These are phyloP conservation scores for Alviniconcha marisindica DNA, from an alignment of 1,140 invertebrate species.

Conservation along the genomic window DNA sequence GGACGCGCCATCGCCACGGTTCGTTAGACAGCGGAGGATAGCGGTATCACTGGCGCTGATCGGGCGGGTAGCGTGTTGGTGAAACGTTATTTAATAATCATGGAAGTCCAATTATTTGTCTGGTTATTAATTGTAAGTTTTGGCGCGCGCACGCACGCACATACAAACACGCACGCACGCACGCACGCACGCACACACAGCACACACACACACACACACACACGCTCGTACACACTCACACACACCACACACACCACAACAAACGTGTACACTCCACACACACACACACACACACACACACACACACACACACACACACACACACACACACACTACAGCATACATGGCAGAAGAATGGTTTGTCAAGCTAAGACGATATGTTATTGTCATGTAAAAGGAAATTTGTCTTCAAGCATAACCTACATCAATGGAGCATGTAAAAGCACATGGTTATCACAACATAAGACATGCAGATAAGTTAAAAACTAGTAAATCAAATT, in stretches of 20 bases:
- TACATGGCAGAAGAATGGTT: too few species aligned
- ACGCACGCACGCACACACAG: not conserved
- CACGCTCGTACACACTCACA: not conserved
- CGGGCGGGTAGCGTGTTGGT: not conserved
- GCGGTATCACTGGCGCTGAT: not conserved
- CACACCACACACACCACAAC: not conserved
- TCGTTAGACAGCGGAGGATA: too few species aligned
- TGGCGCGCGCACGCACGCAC: not conserved
- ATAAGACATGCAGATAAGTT: too few species aligned
- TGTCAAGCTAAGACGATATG: not conserved
- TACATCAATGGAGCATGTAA: not conserved
- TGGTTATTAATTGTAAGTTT: not conserved
- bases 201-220: not conserved
- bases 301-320: conserved; percentile 1
- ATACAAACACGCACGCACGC: not conserved
- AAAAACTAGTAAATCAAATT: too few species aligned
- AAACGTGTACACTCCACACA: not conserved
- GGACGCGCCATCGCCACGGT: too few species aligned
- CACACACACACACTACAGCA: not conserved
- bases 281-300: conserved; percentile 11
- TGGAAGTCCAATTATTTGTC: not conserved
- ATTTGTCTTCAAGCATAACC: too few species aligned
- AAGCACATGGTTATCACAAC: not conserved
- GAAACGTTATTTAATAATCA: not conserved
- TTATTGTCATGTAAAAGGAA: too few species aligned